Base-by-base conservation (phyloP, 2,797 vertebrate genomes). In the Spea hammondii region DNA sequence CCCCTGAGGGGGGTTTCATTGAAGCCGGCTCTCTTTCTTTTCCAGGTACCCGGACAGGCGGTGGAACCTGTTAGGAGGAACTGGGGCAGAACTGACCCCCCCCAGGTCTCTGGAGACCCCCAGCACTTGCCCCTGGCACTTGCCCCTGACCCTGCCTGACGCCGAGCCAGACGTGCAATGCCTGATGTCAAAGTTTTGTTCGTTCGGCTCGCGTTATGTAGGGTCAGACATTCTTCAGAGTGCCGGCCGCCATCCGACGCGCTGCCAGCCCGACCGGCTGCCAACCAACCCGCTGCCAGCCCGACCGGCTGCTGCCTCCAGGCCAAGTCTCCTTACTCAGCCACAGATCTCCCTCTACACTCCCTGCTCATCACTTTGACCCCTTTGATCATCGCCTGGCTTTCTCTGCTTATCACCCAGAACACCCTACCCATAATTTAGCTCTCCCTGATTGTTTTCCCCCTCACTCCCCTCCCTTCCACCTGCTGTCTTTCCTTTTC, bases 151-250 rank as follows among this genome's bases (percentile, higher is more conserved):
- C 92, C 92, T 92, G 94, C 91, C 90, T 95, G 88, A 97, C 97
- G 97, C 95, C 96, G 97, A 99, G 97, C 97, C 97, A 93, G 95
- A 94, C 97, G 97, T 92, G 95, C 97, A 99, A 99, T 94, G 97
- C 97, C 94, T 98, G 94, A 94, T 94, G 94, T 94, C 91, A 92
- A 94, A 88, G 97, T 98, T 99, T 99, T 99, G 97, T 99, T 99
- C 97, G 97, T 99, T 99, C 97, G 97, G 97, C 97, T 99, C 97
- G 97, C 97, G 97, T 99, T 98, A 99, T 85, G 97, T 96, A 96
- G 95, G 94, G 95, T 94, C 92, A 94, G 97, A 90, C 90, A 86
- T 72, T 89, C 97, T 84, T 84, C 92, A 59, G 77, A 75, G 9
- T 64, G 4, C 49, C 44, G 13, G 44, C 44, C 8, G 13, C 0